These are phyloP conservation scores for Polypterus bichir DNA, from an alignment of 2,113 vertebrate species.

Conservation along the genomic window DNA sequence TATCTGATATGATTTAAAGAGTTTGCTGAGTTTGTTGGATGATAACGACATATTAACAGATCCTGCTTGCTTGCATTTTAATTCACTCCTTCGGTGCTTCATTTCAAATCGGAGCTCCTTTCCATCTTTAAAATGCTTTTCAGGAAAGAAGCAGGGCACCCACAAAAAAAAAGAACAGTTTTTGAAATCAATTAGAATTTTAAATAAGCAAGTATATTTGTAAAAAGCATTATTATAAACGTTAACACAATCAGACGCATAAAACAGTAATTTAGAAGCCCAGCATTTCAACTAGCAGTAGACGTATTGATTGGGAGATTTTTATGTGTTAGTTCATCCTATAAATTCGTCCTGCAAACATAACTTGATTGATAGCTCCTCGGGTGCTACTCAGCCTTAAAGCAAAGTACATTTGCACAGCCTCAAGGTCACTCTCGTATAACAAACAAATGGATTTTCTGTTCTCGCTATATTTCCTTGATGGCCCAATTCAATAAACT, in stretches of 20 bases:
- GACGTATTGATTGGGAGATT: slow-evolving; percentile 25
- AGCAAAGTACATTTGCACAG: slow-evolving; percentile 20
- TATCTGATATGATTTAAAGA: too few relatives aligned
- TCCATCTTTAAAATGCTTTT: too few relatives aligned
- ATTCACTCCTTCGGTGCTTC: too few relatives aligned
- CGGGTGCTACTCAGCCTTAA: slow-evolving; percentile 23
- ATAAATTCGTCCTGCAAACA: slow-evolving; percentile 29
- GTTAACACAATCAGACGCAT: slow-evolving; percentile 13
- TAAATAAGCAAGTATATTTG: too few relatives aligned
- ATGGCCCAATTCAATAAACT: slow-evolving; percentile 22
- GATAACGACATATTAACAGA: too few relatives aligned
- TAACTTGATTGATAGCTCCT: slow-evolving; percentile 26
- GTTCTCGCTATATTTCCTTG: slow-evolving; percentile 21
- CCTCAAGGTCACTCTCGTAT: slow-evolving; percentile 30
- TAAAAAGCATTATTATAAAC: too few relatives aligned
- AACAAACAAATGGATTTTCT: slow-evolving; percentile 22
- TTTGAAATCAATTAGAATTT: too few relatives aligned
- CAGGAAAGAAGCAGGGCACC: too few relatives aligned
- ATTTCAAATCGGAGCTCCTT: too few relatives aligned
- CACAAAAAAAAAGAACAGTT: too few relatives aligned
- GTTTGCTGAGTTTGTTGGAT: too few relatives aligned
- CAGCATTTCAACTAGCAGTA: slow-evolving; percentile 20
- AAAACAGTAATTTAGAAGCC: slow-evolving; percentile 27
- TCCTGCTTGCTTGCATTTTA: too few relatives aligned
- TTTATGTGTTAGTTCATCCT: slow-evolving; percentile 26